These are phyloP conservation scores for Salticus scenicus DNA, from an alignment of 2,888 invertebrate genomes.

Conservation along the genomic window DNA sequence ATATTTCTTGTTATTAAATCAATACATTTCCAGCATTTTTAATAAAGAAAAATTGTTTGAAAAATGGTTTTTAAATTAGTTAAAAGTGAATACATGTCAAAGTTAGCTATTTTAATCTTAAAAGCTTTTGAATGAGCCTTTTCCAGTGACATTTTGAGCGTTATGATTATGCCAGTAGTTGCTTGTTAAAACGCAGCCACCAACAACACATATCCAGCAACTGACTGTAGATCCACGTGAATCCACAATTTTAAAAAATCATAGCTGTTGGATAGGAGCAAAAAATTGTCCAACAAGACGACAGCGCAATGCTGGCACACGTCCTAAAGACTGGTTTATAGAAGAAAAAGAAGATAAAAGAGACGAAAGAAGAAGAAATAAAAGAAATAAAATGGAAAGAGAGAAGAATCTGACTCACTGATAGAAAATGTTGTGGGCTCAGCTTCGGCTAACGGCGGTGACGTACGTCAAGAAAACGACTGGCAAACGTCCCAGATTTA, in stretches of 20 bases:
- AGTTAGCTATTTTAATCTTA: no score
- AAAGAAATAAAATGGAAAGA: neutral
- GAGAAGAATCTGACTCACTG: conserved; percentile 43
- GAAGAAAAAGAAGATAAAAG: neutral
- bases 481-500: conserved; percentile 37
- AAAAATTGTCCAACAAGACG: conserved; percentile 35
- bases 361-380: neutral
- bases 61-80: no score
- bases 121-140: no score
- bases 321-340: conserved; percentile 33
- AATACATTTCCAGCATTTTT: no score
- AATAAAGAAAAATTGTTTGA: no score
- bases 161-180: no score
- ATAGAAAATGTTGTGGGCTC: conserved; percentile 59
- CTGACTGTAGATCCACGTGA: no score
- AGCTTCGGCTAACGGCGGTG: conserved; percentile 43
- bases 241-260: neutral
- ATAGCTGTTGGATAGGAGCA: neutral
- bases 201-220: no score
- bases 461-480: conserved; percentile 51
- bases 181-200: no score
- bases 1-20: no score
- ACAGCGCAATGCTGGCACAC: conserved; percentile 48
- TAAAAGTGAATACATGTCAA: no score
- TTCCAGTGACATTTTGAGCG: no score